Conservation (phyloP, 92 coral and sea anemone genomes). For the Heliopora coerulea region DNA sequence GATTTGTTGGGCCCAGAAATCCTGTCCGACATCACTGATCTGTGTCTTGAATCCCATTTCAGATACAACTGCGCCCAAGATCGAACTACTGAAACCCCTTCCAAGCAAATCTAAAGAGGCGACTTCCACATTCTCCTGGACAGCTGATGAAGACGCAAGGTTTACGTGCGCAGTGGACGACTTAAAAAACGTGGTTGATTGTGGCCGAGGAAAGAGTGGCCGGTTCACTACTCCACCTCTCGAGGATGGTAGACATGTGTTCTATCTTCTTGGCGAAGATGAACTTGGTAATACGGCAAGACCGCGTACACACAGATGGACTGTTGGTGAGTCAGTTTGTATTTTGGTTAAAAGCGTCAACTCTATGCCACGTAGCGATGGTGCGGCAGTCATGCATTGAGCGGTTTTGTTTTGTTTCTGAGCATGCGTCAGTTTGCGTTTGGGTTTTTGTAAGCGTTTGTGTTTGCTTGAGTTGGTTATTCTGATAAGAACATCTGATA, state of each 20-base stretch:
- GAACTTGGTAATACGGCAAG: slow-evolving; percentile 18
- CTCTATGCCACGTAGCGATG: too few relatives aligned
- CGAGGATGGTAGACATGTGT: slow-evolving; percentile 6
- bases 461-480: too few relatives aligned
- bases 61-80: slow-evolving; percentile 17
- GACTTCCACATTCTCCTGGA: slow-evolving; percentile 16
- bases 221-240: slow-evolving; percentile 21
- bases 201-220: slow-evolving; percentile 28
- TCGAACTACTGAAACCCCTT: slow-evolving; percentile 13
- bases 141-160: slow-evolving; percentile 1
- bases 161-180: slow-evolving; percentile 29
- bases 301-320: slow-evolving; percentile 15
- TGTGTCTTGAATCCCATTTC: not conserved
- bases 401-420: too few relatives aligned
- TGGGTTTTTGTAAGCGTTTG: too few relatives aligned
- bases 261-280: slow-evolving; percentile 18
- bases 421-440: too few relatives aligned
- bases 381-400: too few relatives aligned
- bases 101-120: slow-evolving; percentile 3
- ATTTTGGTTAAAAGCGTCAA: not conserved
- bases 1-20: too few relatives aligned
- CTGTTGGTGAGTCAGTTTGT: slow-evolving; percentile 19
- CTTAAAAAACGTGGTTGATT: not conserved
- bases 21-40: too few relatives aligned
- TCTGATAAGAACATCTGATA: too few relatives aligned